Conservation (phyloP, 2,888 invertebrate species). For the Rhamphomyia laevipes region DNA sequence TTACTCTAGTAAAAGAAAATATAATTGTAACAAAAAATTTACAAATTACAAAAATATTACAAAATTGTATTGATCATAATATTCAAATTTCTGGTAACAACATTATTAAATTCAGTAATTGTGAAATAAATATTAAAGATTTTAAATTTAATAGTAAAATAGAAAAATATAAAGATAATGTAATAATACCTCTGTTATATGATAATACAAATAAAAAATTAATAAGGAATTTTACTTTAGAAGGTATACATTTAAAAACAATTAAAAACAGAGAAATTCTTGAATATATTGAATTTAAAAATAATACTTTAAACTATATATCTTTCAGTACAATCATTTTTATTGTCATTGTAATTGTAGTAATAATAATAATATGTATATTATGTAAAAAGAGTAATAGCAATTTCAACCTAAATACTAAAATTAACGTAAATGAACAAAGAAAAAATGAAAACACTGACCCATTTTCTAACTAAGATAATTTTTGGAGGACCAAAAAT, state of each 20-base stretch:
- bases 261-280: neutral
- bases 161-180: neutral
- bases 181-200: neutral
- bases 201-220: neutral
- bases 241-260: neutral
- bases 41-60: neutral
- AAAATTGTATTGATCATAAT: slow-evolving; percentile 1
- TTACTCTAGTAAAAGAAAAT: neutral
- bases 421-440: slow-evolving; percentile 2
- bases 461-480: neutral
- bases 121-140: neutral
- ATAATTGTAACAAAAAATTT: neutral
- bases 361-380: too few relatives aligned
- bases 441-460: slow-evolving; percentile 1
- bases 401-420: neutral
- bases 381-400: neutral
- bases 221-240: neutral
- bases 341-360: too few relatives aligned
- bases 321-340: too few relatives aligned
- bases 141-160: neutral
- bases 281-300: neutral
- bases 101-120: slow-evolving; percentile 3
- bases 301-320: too few relatives aligned
- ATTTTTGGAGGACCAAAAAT: slow-evolving; percentile 6
- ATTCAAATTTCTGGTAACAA: neutral